Base-by-base conservation (phyloP, 2,113 vertebrate species). In the Mesembrinibis cayennensis region DNA sequence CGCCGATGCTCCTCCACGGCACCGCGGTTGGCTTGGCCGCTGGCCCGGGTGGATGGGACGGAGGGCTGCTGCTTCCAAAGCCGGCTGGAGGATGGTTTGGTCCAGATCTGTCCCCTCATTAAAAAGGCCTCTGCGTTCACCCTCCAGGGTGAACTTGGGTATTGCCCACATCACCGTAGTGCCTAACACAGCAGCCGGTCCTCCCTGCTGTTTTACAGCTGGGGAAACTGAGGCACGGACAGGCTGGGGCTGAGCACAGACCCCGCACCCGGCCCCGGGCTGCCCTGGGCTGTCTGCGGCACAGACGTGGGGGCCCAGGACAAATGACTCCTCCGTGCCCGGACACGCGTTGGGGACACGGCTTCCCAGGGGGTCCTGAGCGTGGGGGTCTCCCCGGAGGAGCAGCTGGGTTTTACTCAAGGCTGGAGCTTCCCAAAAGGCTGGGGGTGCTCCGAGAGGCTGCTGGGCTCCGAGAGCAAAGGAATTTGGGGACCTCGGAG, bases 1-100 rank as follows among this genome's bases (percentile, higher is more conserved):
- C 0, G 0, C 50, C 0, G 0, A n/a, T n/a, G 13, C 44, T 86
- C 22, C 34, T 74, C 69, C 10, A 3, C 23, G 36, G 45, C 76
- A 80, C n/a, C 1, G 3, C 17, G 16, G 19, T 52, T 61, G 65
- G 45, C 76, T 78, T 16, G n/a, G 52, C 89, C 81, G 47, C 71
- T 79, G 56, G 21, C 17, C 52, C 59, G 38, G 16, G 14, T 49
- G 38, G 32, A 9, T 14, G 21, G 42, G 8, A 14, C 34, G 62
- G 27, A 18, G 22, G 45, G 17, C 7, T 21, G 4, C 3, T 36
- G 19, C 47, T 58, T 67, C 38, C 44, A 82, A 71, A 71, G 13
- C 19, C 1, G 2, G 11, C 50, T 23, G 13, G 40, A 44, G 26
- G 42, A 7, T 12, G 15, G 20, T 77, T 55, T 42, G 36, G 29